A percentile compares a stretch with the other conserved stretches of the same genome.
Evolutionary conservation across 1,140 invertebrate genomes (phyloP).

Genomic region (Drosophila prosaltans): DNA sequence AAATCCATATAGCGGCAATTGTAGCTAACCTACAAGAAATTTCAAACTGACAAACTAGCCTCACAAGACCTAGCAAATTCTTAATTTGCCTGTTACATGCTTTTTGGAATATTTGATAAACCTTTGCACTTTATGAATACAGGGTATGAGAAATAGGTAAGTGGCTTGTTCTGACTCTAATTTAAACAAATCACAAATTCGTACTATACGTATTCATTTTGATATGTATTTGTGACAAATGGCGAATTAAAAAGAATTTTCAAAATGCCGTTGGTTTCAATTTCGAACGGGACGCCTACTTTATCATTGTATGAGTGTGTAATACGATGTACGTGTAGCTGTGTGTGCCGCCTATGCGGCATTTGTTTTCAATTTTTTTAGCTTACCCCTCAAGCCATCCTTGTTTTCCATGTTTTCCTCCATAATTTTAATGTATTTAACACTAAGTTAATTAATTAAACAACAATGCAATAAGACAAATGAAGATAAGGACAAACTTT

Average conservation of each 20-base stretch:
- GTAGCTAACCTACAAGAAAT: too few species aligned
- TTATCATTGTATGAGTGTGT: neutral
- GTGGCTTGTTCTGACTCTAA: too few species aligned
- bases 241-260: neutral
- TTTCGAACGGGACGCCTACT: neutral
- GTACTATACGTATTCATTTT: neutral
- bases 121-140: too few species aligned
- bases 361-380: neutral
- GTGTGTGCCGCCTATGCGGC: neutral
- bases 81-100: too few species aligned
- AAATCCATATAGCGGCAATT: too few species aligned
- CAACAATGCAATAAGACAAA: neutral
- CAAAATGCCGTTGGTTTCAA: constrained; percentile 5
- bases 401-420: constrained; percentile 39
- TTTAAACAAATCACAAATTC: neutral
- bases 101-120: too few species aligned
- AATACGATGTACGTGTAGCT: neutral
- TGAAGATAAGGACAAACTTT: neutral
- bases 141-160: too few species aligned
- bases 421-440: constrained; percentile 21
- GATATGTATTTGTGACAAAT: constrained; percentile 1
- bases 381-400: constrained; percentile 42
- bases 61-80: too few species aligned
- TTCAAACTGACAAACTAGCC: too few species aligned
- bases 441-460: neutral